Base-by-base conservation (phyloP, 1,140 invertebrate species). In the Monochamus saltuarius region DNA sequence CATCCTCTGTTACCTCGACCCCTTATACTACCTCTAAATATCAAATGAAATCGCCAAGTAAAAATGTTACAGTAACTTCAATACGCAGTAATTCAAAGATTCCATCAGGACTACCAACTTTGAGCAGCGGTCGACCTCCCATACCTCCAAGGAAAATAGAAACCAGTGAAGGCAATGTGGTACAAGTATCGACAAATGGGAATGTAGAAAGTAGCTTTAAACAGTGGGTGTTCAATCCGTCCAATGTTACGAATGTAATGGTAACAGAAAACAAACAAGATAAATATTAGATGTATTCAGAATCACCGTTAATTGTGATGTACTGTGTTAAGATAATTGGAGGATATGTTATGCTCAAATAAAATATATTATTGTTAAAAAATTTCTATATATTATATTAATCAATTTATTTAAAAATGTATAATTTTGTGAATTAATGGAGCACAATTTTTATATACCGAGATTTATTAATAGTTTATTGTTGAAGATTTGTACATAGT, bases 161-260 rank as follows among this genome's bases (percentile, higher is more conserved):
- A 8, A 43, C 60, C n/a, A 62, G 67, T 42, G 55, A 62, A 10
- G 62, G 59, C 19, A 58, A 64, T 53, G 56, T 68, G 6, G 54
- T 67, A 13, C 64, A 69, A 22, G 60, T 66, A n/a, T 69, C 68
- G 1, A 62, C 69, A 7, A 75, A 75, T 52, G 73, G 72, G 11
- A 66, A 57, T 39, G 35, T 62, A 16, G 72, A 75, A 42, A 75
- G 66, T 55, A 71, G 65, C 45, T 76, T 75, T 64, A 73, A 74
- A 38, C 75, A 76, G 51, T 76, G 75, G 75, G 75, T 76, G 8
- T 76, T 76, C 47, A 75, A 71, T 55, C 73, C 73, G 9, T 70
- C 67, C 51, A 67, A 63, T 51, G 66, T 72, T 16, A 73, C 70
- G 4, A 75, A 75, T 63, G 68, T 75, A 37, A 62, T 65, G 9